These are phyloP conservation scores for Macrosoma leucophasiata DNA, from an alignment of 2,888 invertebrate species.

Conservation along the genomic window DNA sequence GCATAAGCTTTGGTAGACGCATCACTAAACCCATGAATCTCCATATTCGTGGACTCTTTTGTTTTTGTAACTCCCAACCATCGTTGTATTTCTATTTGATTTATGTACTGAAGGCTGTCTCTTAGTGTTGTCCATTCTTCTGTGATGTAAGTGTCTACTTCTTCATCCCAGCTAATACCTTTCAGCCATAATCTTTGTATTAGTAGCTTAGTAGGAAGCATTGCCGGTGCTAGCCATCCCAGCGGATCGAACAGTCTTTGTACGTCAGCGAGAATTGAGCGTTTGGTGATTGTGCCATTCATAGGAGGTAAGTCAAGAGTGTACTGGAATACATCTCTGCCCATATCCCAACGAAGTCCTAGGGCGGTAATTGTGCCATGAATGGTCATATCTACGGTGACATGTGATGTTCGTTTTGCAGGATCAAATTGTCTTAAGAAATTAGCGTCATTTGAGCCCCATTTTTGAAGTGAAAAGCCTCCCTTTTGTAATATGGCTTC, in stretches of 20 bases:
- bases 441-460: conserved; percentile 17
- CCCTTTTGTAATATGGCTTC: conserved; percentile 7
- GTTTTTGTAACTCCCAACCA: too few species aligned
- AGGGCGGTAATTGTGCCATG: conserved; percentile 19
- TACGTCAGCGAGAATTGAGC: conserved; percentile 22
- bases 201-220: conserved; percentile 22
- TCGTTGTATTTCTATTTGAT: too few species aligned
- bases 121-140: too few species aligned
- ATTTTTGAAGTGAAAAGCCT: conserved; percentile 19
- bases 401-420: conserved; percentile 3
- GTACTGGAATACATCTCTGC: conserved; percentile 18
- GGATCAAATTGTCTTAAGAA: conserved; percentile 10
- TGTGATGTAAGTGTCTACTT: too few species aligned
- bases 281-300: conserved; percentile 18
- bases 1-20: too few species aligned
- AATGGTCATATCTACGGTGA: conserved; percentile 10
- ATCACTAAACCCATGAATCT: too few species aligned
- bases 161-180: neutral
- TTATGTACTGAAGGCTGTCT: too few species aligned
- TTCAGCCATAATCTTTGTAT: conserved; percentile 22
- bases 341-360: conserved; percentile 18
- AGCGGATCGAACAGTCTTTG: conserved; percentile 25
- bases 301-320: conserved; percentile 6
- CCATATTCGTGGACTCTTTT: too few species aligned
- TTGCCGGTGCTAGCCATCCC: conserved; percentile 22